phyloP scores from a whole-genome alignment of 1,140 invertebrate species.

The Pseudachorutes palmiensis region DNA sequence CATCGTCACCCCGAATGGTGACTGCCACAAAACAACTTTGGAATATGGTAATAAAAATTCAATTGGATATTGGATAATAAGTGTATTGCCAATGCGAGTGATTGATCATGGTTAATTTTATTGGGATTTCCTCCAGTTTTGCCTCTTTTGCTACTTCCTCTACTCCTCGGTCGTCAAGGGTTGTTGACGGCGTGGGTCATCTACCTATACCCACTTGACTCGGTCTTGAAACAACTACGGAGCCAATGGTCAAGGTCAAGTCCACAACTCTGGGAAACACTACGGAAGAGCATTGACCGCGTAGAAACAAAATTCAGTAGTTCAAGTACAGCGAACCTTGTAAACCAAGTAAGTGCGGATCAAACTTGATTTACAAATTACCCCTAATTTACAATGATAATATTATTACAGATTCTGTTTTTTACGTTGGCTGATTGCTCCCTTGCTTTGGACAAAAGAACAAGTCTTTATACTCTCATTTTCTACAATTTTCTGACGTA shows the following conservation, averaged over 20 bases:
- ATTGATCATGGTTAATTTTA: too few species aligned
- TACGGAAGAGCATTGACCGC: slow-evolving; percentile 22
- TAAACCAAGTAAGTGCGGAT: slow-evolving; percentile 20
- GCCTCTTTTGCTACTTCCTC: slow-evolving; percentile 24
- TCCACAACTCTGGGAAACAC: slow-evolving; percentile 5
- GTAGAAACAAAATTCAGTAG: neutral
- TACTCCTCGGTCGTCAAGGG: slow-evolving; percentile 29
- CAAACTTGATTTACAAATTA: neutral
- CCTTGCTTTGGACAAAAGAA: slow-evolving; percentile 52
- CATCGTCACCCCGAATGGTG: neutral
- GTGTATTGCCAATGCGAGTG: too few species aligned
- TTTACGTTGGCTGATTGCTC: slow-evolving; percentile 61
- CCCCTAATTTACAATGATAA: neutral
- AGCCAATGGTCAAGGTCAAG: neutral
- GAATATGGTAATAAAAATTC: neutral
- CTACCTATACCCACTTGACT: slow-evolving; percentile 30
- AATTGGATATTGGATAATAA: neutral
- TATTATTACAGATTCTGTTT: slow-evolving; percentile 55
- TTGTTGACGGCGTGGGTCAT: slow-evolving; percentile 27
- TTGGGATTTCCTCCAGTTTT: slow-evolving; percentile 15
- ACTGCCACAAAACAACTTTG: neutral
- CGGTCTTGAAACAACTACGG: slow-evolving; percentile 16
- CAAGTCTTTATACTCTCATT: slow-evolving; percentile 65
- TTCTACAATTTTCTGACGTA: slow-evolving; percentile 73
- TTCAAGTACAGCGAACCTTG: slow-evolving; percentile 12